These are phyloP conservation scores for Oligia fasciuncula DNA, from an alignment of 2,888 invertebrate species.

Conservation along the genomic window DNA sequence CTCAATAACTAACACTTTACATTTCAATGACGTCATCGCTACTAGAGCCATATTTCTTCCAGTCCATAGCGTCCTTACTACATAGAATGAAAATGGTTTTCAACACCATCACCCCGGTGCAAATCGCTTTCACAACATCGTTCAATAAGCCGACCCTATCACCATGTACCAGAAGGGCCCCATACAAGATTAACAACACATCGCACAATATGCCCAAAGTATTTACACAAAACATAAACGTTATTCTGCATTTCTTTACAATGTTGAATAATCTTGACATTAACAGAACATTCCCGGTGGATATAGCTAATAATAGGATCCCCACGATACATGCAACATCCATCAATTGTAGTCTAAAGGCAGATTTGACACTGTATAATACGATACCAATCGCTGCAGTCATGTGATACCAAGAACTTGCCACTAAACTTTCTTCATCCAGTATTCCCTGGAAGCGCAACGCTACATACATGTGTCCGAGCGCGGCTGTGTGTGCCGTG, in stretches of 20 bases:
- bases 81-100: slow-evolving; percentile 30
- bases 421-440: slow-evolving; percentile 20
- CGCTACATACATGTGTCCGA: slow-evolving; percentile 9
- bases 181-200: slow-evolving; percentile 32
- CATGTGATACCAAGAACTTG: not conserved
- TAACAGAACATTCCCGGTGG: slow-evolving; percentile 29
- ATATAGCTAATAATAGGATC: not conserved
- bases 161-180: slow-evolving; percentile 12
- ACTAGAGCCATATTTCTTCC: slow-evolving; percentile 11
- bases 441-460: not conserved
- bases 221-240: slow-evolving; percentile 22
- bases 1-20: not conserved
- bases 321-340: not conserved
- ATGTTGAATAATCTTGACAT: slow-evolving; percentile 1
- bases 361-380: slow-evolving; percentile 4
- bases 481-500: not conserved
- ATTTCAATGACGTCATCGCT: slow-evolving; percentile 20
- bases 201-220: slow-evolving; percentile 23
- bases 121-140: slow-evolving; percentile 6
- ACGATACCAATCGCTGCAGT: not conserved
- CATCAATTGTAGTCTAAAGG: not conserved
- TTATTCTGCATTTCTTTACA: slow-evolving; percentile 9
- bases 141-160: not conserved
- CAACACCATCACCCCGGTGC: slow-evolving; percentile 7
- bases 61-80: slow-evolving; percentile 21